Conservation (phyloP, 2,113 vertebrate genomes). For the Hucho hucho region DNA sequence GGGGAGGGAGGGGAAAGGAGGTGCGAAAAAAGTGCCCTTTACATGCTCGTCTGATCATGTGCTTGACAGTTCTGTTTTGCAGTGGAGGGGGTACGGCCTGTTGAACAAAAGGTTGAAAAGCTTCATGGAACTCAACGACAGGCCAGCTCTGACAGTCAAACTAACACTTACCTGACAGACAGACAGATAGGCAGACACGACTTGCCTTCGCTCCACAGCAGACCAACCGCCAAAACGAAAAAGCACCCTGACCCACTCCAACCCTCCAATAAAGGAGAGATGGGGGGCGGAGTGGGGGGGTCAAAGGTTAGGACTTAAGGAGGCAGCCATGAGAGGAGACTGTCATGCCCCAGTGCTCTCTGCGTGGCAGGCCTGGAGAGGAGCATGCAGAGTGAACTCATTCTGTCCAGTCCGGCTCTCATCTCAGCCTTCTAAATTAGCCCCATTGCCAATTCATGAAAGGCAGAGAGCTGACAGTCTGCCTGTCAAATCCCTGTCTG, state of each 20-base stretch:
- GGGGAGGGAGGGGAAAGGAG: background rate
- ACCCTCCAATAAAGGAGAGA: conserved; percentile 62
- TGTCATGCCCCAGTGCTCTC: conserved; percentile 79
- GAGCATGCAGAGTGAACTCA: conserved; percentile 77
- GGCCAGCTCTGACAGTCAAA: conserved; percentile 76
- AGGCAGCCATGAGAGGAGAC: conserved; percentile 85
- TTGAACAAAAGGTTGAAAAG: conserved; percentile 75
- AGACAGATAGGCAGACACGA: conserved; percentile 73
- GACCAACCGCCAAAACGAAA: conserved; percentile 75
- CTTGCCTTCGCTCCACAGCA: conserved; percentile 68
- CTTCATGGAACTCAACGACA: conserved; percentile 77
- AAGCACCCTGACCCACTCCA: conserved; percentile 64
- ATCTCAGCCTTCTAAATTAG: conserved; percentile 83
- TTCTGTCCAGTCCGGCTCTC: conserved; percentile 76
- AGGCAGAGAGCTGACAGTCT: conserved; percentile 78
- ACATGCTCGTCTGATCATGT: conserved; percentile 70
- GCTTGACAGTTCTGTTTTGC: conserved; percentile 74
- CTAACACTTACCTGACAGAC: conserved; percentile 62
- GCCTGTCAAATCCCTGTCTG: conserved; percentile 75
- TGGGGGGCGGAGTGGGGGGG: conserved; percentile 59
- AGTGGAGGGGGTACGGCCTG: conserved; percentile 68
- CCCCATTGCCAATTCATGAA: conserved; percentile 79
- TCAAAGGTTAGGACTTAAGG: conserved; percentile 82
- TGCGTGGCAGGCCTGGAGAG: conserved; percentile 65
- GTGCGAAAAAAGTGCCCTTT: conserved; percentile 44